These are phyloP conservation scores for Xiphophorus birchmanni DNA, from an alignment of 2,797 vertebrate species.

Conservation along the genomic window DNA sequence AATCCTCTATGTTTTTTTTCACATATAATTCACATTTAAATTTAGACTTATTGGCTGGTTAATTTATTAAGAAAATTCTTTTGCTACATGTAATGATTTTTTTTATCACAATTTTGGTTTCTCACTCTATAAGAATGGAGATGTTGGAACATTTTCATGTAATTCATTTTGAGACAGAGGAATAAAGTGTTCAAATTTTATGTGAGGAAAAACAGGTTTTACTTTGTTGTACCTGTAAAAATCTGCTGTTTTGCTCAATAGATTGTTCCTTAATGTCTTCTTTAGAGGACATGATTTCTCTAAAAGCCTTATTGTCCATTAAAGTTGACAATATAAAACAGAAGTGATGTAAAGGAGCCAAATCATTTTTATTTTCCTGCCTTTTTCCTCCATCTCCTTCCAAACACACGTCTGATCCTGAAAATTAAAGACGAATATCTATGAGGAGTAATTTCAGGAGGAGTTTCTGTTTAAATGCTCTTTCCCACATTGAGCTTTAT, in stretches of 20 bases:
- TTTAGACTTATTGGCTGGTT: not conserved
- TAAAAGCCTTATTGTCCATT: not conserved
- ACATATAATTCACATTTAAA: not conserved
- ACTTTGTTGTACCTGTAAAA: slow-evolving; percentile 18
- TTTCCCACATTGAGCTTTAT: slow-evolving; percentile 34
- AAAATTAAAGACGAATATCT: slow-evolving; percentile 41
- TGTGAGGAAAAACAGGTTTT: not conserved
- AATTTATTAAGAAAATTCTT: not conserved
- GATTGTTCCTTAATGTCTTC: slow-evolving; percentile 3
- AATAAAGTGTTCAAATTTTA: not conserved
- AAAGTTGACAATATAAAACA: slow-evolving; percentile 12
- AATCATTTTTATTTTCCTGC: not conserved
- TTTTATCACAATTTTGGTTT: not conserved
- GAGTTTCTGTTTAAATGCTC: slow-evolving; percentile 16
- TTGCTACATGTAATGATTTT: not conserved
- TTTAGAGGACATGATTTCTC: not conserved
- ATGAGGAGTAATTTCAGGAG: slow-evolving; percentile 25
- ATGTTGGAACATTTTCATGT: not conserved
- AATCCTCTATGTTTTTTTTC: not conserved
- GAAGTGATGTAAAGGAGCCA: slow-evolving; percentile 9
- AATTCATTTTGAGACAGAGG: not conserved
- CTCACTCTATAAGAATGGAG: not conserved
- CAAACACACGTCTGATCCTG: slow-evolving; percentile 30
- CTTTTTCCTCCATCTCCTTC: not conserved
- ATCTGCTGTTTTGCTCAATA: slow-evolving; percentile 10